Evolutionary conservation across 2,113 vertebrate genomes (phyloP).

Genomic region (Plestiodon gilberti): DNA sequence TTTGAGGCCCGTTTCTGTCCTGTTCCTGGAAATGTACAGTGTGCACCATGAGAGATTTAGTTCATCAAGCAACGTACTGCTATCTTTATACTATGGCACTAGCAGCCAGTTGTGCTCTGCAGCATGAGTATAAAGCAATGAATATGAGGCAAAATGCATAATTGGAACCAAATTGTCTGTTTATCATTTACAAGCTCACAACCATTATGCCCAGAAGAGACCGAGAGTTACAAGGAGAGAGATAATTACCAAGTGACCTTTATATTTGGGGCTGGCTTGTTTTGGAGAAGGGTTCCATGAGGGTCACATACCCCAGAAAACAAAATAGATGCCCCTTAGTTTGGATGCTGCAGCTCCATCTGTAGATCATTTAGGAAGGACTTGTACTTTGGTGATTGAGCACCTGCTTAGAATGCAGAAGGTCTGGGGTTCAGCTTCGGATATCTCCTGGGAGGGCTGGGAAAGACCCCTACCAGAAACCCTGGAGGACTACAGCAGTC

Average conservation of each 20-base stretch:
- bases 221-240: background rate
- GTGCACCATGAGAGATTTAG: background rate
- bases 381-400: too few relatives aligned
- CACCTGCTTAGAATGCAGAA: too few relatives aligned
- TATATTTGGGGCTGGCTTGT: background rate
- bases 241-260: background rate
- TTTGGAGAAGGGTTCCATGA: background rate
- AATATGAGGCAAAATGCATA: background rate
- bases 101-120: background rate
- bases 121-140: background rate
- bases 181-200: background rate
- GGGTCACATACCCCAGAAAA: background rate
- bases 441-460: too few relatives aligned
- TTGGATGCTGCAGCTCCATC: background rate
- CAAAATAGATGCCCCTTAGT: background rate
- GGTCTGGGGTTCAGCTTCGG: too few relatives aligned
- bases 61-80: background rate
- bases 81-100: background rate
- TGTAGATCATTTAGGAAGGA: too few relatives aligned
- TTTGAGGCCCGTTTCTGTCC: constrained; percentile 13
- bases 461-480: too few relatives aligned
- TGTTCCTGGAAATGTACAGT: background rate
- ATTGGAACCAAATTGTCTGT: background rate
- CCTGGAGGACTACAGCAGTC: too few relatives aligned
- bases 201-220: background rate